A percentile compares a stretch with the other conserved stretches of the same genome.
These are phyloP conservation scores for Drosophila paramelanica DNA, from an alignment of 2,888 invertebrate species.

Conservation along the genomic window DNA sequence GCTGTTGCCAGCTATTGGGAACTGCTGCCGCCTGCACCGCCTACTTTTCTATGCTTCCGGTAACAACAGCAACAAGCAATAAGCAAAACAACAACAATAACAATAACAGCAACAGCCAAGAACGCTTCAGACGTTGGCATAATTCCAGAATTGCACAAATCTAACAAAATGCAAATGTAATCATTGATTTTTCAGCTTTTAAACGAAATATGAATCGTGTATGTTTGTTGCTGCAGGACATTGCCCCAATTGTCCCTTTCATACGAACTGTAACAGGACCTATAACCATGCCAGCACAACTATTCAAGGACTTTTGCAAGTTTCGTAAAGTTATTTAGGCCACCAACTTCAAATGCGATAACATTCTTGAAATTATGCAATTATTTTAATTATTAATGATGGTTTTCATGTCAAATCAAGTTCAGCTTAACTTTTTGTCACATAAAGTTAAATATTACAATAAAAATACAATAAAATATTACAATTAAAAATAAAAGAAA, in stretches of 20 bases:
- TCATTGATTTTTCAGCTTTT: constrained; percentile 77
- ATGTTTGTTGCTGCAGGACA: constrained; percentile 37
- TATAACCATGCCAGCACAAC: neutral
- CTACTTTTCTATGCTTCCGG: constrained; percentile 34
- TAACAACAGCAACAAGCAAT: constrained; percentile 40
- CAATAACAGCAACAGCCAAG: constrained; percentile 22
- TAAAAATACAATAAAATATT: too few species aligned
- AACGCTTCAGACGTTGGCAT: constrained; percentile 67
- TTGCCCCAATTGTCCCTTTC: constrained; percentile 24
- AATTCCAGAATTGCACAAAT: constrained; percentile 70
- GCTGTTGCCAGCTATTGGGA: constrained; percentile 48
- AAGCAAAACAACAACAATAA: constrained; percentile 21
- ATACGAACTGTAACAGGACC: constrained; percentile 4
- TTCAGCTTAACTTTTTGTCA: too few species aligned
- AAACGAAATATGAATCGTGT: constrained; percentile 55
- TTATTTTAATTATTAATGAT: too few species aligned
- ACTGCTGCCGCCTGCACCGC: constrained; percentile 14
- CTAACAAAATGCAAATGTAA: constrained; percentile 79
- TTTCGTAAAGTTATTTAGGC: neutral
- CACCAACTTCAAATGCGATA: neutral
- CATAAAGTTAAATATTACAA: too few species aligned
- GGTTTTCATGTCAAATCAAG: too few species aligned
- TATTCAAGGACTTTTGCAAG: constrained; percentile 6
- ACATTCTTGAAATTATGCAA: neutral
- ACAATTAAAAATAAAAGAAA: too few species aligned